Evolutionary conservation across 2,113 vertebrate genomes (phyloP), one percentile per base, ranked within the genome.

Genomic region (Ammospiza caudacuta): DNA sequence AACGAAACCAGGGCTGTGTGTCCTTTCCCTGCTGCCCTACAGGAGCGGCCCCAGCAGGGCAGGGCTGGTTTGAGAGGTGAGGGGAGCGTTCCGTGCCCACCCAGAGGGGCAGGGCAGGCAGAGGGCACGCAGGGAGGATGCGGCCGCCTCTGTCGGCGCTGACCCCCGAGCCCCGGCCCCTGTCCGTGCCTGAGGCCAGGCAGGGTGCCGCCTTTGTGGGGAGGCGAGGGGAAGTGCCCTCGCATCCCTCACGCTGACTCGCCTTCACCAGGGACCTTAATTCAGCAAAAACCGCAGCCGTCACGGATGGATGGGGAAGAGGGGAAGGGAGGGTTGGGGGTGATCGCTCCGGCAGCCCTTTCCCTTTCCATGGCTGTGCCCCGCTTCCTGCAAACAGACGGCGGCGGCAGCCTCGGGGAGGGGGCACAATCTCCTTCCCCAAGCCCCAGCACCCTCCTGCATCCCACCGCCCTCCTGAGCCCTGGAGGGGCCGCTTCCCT

Each of bases 271-370:
- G 33, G 75, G 70, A 90, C 58, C 8, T 1, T 63, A 83, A 83
- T 28, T 52, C 67, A 81, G 83, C 83, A 88, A 73, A 86, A 88
- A 46, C 6, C 3, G 2, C 73, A 66, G 64, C 64, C 8, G 2
- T 64, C 27, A 52, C 2, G 2, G 70, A 46, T 23, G 63, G 83
- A 73, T 55, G 73, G 0, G 1, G 64, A 72, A 51, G 27, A 46
- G 39, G 77, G 29, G 39, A 91, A 81, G 33, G 57, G 52, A 51
- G 28, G 52, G 37, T 18, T 75, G 39, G 46, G 25, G 19, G 33
- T 0, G 1, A 47, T 67, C 0, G 0, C 73, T 83, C 21, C n/a
- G 1, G 0, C 37, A 12, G 28, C 73, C 20, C 73, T 83, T 55
- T 63, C 11, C 41, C 31, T 61, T 83, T 78, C 44, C 62, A 15